These are phyloP conservation scores for Pseudomyrmex flavicornis DNA, from an alignment of 1,140 invertebrate genomes.

Conservation along the genomic window DNA sequence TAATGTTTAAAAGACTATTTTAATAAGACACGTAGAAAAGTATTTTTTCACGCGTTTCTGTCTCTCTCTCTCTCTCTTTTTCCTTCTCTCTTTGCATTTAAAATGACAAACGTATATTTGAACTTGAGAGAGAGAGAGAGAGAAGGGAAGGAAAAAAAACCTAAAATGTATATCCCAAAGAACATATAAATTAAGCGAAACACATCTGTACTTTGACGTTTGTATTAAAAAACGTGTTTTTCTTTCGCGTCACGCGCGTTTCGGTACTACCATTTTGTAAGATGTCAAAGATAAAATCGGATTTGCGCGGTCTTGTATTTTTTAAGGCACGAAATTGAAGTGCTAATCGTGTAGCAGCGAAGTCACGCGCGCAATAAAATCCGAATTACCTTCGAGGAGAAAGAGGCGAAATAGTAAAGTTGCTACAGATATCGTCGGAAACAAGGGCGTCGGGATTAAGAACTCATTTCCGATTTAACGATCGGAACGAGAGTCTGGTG, in stretches of 20 bases:
- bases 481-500: constrained; percentile 19
- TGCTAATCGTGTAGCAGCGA: constrained; percentile 50
- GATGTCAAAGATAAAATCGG: constrained; percentile 23
- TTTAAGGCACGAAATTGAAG: constrained; percentile 51
- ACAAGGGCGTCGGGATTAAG: constrained; percentile 54
- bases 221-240: constrained; percentile 3
- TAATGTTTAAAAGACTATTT: background rate
- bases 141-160: background rate
- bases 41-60: no score
- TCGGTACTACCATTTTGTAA: background rate
- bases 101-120: background rate
- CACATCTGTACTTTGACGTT: background rate
- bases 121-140: background rate
- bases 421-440: constrained; percentile 18
- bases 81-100: background rate
- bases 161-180: background rate
- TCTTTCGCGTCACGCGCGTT: constrained; percentile 14
- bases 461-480: constrained; percentile 73
- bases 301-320: constrained; percentile 40
- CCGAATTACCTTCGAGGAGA: constrained; percentile 58
- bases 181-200: constrained; percentile 7
- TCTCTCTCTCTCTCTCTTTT: background rate
- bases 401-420: constrained; percentile 60
- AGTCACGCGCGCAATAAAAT: constrained; percentile 65
- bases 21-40: background rate